Evolutionary conservation across 1,140 invertebrate species (phyloP).

Genomic region (Drosophila busckii): DNA sequence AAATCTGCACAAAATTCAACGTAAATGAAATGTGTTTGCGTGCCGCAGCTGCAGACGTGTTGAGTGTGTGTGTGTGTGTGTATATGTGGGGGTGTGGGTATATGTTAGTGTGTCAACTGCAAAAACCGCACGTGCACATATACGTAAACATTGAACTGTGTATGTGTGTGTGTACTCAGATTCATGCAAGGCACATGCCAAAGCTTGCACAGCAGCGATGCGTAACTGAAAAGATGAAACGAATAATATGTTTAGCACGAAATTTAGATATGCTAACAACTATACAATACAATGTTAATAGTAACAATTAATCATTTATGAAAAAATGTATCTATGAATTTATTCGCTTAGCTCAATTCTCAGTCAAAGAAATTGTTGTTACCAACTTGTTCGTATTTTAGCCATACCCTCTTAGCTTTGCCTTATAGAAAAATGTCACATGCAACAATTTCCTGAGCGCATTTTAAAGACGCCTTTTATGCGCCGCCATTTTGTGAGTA

Average conservation of each 20-base stretch:
- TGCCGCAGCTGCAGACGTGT: conserved; percentile 38
- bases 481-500: conserved; percentile 58
- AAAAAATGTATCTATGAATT: too few species aligned
- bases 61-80: conserved; percentile 1
- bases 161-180: too few species aligned
- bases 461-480: conserved; percentile 71
- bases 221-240: conserved; percentile 16
- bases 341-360: too few species aligned
- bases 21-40: conserved; percentile 73
- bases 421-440: conserved; percentile 52
- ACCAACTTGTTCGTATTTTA: background rate
- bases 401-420: background rate
- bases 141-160: conserved; percentile 7
- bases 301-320: background rate
- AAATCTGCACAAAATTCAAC: conserved; percentile 61
- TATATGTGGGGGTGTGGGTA: conserved; percentile 8
- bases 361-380: too few species aligned
- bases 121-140: conserved; percentile 59
- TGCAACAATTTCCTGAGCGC: conserved; percentile 67
- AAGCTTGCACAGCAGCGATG: conserved; percentile 38
- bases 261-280: background rate
- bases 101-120: conserved; percentile 66
- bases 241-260: background rate
- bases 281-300: background rate
- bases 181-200: conserved; percentile 41